Evolutionary conservation across 2,888 invertebrate species (phyloP).

Genomic region (Coenonympha arcania): DNA sequence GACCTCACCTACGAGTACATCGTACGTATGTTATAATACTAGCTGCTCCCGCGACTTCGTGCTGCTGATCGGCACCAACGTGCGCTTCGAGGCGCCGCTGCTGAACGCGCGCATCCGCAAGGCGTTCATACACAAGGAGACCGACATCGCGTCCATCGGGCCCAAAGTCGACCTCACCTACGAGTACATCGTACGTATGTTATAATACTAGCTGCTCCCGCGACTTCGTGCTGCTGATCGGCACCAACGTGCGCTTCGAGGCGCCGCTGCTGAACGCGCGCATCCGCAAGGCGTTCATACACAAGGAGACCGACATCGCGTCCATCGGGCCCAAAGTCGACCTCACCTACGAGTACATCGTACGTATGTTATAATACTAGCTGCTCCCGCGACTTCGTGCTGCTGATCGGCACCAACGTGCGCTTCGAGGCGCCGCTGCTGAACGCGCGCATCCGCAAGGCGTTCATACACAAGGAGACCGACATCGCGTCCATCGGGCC

Average conservation of each 20-base stretch:
- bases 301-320: conserved; percentile 91
- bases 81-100: conserved; percentile 96
- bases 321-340: conserved; percentile 93
- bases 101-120: conserved; percentile 97
- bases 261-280: conserved; percentile 97
- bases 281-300: conserved; percentile 95
- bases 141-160: conserved; percentile 89
- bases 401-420: conserved; percentile 96
- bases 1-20: conserved; percentile 95
- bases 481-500: conserved; percentile 91
- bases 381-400: conserved; percentile 89
- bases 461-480: conserved; percentile 94
- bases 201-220: too few relatives aligned
- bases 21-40: conserved; percentile 73
- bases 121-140: conserved; percentile 94
- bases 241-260: conserved; percentile 97
- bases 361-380: conserved; percentile 71
- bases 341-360: conserved; percentile 92
- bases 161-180: conserved; percentile 94
- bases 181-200: conserved; percentile 80
- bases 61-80: conserved; percentile 95
- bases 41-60: too few relatives aligned
- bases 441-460: conserved; percentile 95
- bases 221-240: conserved; percentile 92
- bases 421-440: conserved; percentile 97